Evolutionary conservation across 2,888 invertebrate genomes (phyloP), one percentile per base, ranked within the genome.

Genomic region (Calameuta idolon): DNA sequence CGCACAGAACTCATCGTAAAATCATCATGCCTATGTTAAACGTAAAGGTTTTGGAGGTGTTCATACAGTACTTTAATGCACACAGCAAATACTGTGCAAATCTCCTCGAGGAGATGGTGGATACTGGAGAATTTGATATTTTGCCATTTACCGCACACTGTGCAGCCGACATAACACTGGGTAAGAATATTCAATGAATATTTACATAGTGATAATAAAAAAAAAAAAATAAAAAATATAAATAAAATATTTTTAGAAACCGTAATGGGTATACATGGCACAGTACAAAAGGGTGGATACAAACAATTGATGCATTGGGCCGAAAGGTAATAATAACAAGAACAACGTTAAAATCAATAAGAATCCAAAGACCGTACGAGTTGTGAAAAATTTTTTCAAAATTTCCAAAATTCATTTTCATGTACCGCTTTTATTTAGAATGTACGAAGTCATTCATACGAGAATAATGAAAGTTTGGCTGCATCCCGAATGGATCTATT

Each of bases 401-500:
- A 12, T 74, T 74, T 3, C n/a, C 11, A 0, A 12, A 30, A n/a
- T n/a, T 4, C 4, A 35, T 68, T 34, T 23, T n/a, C 3, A 15
- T 35, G 0, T 1, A 69, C 1, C 23, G 3, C 15, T 35, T 69
- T 30, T 55, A 55, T 5, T 69, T 30, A 86, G 86, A 33, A 81
- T 85, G 69, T 85, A 85, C 79, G 80, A 83, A 73, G 69, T 85
- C 34, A 34, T 84, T 34, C 82, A 85, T 55, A 12, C 78, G 33
- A 79, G 86, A 81, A 84, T 85, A 82, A 79, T 83, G 76, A 85
- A 85, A 74, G 77, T 83, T 1, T 86, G 86, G 86, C 80, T 86
- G n/a, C 81, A 85, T 69, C 79, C 80, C 11, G 82, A 85, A 15
- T 82, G 80, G 80, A 34, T 86, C 15, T 86, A 81, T 69, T 78